Conservation (phyloP, 1,140 invertebrate genomes). For the Uloborus diversus region DNA sequence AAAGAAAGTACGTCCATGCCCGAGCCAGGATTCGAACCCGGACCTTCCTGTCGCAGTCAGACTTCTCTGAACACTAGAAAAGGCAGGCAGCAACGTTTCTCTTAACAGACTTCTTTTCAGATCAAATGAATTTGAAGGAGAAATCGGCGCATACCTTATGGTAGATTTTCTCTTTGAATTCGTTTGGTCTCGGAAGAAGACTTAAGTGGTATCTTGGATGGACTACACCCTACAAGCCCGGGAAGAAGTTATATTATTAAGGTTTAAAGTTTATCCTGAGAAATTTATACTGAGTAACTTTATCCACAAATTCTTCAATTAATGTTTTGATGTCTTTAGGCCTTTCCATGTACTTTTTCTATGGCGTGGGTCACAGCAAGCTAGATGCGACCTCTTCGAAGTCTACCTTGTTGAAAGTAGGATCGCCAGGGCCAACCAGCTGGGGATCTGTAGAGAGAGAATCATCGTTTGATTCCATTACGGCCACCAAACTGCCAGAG, state of each 20-base stretch:
- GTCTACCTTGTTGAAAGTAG: constrained; percentile 29
- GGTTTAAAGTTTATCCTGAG: background rate
- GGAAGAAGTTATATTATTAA: background rate
- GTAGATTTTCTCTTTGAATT: background rate
- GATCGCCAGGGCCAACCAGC: background rate
- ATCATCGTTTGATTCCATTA: background rate
- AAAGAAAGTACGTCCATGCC: too few species aligned
- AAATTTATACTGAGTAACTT: background rate
- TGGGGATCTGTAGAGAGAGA: constrained; percentile 36
- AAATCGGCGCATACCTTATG: too few species aligned
- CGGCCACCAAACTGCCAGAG: background rate
- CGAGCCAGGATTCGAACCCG: too few species aligned
- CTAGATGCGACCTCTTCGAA: constrained; percentile 69
- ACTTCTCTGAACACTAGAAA: too few species aligned
- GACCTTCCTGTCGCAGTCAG: too few species aligned
- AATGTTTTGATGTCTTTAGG: constrained; percentile 69
- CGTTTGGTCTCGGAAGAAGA: too few species aligned
- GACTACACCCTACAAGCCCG: too few species aligned
- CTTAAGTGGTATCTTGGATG: too few species aligned
- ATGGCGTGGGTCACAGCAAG: constrained; percentile 88
- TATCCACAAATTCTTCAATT: background rate
- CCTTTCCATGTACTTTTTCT: constrained; percentile 85
- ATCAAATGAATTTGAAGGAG: too few species aligned
- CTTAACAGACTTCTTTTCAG: too few species aligned
- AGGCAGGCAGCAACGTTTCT: too few species aligned